These are phyloP conservation scores for Lytechinus pictus DNA, from an alignment of 35 echinoderm and acorn worm genomes.

Conservation along the genomic window DNA sequence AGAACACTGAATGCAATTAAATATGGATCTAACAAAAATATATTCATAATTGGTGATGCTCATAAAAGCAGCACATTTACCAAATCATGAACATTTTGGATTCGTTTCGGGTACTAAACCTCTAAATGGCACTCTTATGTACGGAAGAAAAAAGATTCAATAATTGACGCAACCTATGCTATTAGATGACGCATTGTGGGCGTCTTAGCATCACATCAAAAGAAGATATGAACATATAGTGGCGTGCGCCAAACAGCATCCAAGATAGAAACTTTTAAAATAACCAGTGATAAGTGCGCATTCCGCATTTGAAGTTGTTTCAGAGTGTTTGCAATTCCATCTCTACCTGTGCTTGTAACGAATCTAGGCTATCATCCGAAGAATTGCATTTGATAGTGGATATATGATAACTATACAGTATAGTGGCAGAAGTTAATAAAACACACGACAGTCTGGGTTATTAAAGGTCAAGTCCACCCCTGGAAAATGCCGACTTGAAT, in stretches of 20 bases:
- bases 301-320: neutral
- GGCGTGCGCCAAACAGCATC: neutral
- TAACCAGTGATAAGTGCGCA: neutral
- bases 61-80: neutral
- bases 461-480: too few relatives aligned
- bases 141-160: too few relatives aligned
- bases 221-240: constrained; percentile 5
- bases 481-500: too few relatives aligned
- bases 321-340: neutral
- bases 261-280: neutral
- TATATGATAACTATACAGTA: too few relatives aligned
- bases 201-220: neutral
- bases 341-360: neutral
- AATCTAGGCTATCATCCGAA: neutral
- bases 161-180: neutral
- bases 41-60: too few relatives aligned
- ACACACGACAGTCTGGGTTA: too few relatives aligned
- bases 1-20: too few relatives aligned
- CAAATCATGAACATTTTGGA: neutral
- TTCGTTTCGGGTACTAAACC: neutral
- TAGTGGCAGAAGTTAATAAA: too few relatives aligned
- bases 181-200: neutral
- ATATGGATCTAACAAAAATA: too few relatives aligned
- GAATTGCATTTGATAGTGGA: too few relatives aligned
- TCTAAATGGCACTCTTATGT: neutral